Percentiles rank a stretch among this genome's conserved stretches.
Evolutionary conservation across 2,797 vertebrate genomes (phyloP).

Genomic region (Agapornis canus): DNA sequence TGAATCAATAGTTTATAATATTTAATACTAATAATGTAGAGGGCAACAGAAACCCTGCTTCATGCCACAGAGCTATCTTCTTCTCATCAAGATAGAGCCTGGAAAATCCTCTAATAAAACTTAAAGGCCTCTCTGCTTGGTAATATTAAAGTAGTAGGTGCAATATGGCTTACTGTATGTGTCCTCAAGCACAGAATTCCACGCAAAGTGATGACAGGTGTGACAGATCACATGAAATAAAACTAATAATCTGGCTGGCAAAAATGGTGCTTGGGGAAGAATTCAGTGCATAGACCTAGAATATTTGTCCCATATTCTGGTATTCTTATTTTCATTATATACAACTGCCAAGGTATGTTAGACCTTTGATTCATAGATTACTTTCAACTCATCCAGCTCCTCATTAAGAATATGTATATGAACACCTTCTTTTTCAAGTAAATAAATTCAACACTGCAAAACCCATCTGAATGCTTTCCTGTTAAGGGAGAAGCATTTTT

Average conservation of each 20-base stretch:
- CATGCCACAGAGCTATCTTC: not conserved
- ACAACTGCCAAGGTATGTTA: not conserved
- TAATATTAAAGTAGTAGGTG: not conserved
- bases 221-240: not conserved
- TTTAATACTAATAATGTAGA: too few species aligned
- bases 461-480: not conserved
- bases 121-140: not conserved
- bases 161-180: not conserved
- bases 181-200: rapidly evolving
- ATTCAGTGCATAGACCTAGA: not conserved
- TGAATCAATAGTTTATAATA: too few species aligned
- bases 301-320: rapidly evolving
- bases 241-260: not conserved
- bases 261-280: not conserved
- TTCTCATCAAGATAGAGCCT: not conserved
- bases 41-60: not conserved
- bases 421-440: not conserved
- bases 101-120: not conserved
- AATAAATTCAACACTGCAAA: not conserved
- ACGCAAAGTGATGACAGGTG: not conserved
- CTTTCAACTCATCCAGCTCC: not conserved
- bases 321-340: not conserved
- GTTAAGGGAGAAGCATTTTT: not conserved
- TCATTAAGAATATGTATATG: not conserved
- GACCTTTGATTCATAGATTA: not conserved